Evolutionary conservation across 1,140 invertebrate species (phyloP).

Genomic region (Drosophila pruinosa): DNA sequence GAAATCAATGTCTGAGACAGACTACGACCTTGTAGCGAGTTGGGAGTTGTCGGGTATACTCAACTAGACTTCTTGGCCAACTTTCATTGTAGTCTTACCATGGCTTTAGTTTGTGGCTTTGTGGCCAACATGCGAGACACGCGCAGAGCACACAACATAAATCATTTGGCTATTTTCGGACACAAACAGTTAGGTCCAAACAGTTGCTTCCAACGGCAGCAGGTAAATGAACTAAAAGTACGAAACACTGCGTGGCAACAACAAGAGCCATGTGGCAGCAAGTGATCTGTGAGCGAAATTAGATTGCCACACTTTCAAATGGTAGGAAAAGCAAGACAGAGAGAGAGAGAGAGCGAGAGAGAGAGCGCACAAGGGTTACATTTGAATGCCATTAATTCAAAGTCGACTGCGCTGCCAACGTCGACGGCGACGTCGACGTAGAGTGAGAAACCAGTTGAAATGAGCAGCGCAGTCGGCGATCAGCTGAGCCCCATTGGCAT

Average conservation of each 20-base stretch:
- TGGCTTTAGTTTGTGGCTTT: slow-evolving; percentile 21
- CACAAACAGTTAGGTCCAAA: slow-evolving; percentile 60
- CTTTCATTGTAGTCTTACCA: no score
- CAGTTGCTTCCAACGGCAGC: slow-evolving; percentile 22
- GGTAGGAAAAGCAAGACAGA: background rate
- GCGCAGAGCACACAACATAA: slow-evolving; percentile 51
- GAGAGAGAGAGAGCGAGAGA: background rate
- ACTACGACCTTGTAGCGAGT: background rate
- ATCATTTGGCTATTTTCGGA: slow-evolving; percentile 70
- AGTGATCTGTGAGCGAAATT: slow-evolving; percentile 63
- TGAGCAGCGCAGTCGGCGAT: slow-evolving; percentile 3
- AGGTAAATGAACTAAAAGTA: slow-evolving; percentile 80
- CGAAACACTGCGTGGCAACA: slow-evolving; percentile 52
- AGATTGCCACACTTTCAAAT: slow-evolving; percentile 74
- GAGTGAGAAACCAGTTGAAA: no score
- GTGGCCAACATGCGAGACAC: slow-evolving; percentile 63
- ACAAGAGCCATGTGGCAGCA: slow-evolving; percentile 1
- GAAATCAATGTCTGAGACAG: slow-evolving; percentile 38
- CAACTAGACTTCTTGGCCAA: background rate
- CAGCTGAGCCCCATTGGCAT: slow-evolving; percentile 21
- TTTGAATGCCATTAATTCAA: slow-evolving; percentile 34
- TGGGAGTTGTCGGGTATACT: background rate
- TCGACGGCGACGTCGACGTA: background rate
- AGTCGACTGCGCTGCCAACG: slow-evolving; percentile 10
- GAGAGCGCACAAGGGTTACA: slow-evolving; percentile 12